Base-by-base conservation (phyloP, 2,888 invertebrate species). In the Leptinotarsa haldemani region DNA sequence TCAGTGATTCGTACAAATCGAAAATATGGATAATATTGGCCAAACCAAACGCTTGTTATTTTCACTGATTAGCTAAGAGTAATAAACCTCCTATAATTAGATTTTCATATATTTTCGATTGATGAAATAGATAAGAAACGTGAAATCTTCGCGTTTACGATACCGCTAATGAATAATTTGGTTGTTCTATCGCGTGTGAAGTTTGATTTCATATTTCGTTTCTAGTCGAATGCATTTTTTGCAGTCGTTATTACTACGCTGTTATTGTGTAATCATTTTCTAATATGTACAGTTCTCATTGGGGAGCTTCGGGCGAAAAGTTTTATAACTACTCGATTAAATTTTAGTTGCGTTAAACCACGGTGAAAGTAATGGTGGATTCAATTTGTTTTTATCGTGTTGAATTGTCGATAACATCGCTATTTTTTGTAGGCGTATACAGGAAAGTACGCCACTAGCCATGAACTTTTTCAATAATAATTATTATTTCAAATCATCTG, bases 131-230 rank as follows among this genome's bases (percentile, higher is more conserved):
- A 68, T 56, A 4, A 56, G 40, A 67, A 67, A 67, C 50, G 48
- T 48, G 30, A 53, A 56, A 56, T 56, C 56, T 56, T 56, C 22
- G 56, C 22, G 13, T 22, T 56, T 56, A 56, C 9, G 20, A 13
- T 56, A 22, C 22, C 12, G 22, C 22, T 22, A 56, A 56, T 56
- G 13, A 13, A 56, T 22, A 22, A 56, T 56, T 56, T 20, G 22
- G 56, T 22, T 56, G 56, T 56, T 56, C 56, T 56, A 56, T 56
- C 4, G 25, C 56, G 56, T 67, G 53, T 67, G 67, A 53, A 67
- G 53, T 53, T 52, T 53, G n/a, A 48, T 53, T 53, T 67, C 53
- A 46, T 67, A 53, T 53, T 67, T 53, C 12, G n/a, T 56, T 56
- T 56, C 56, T 56, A 56, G 56, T 20, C 56, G 20, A 56, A 56